phyloP scores from a whole-genome alignment of 1,140 invertebrate genomes.

The Tetramorium alpestre region DNA sequence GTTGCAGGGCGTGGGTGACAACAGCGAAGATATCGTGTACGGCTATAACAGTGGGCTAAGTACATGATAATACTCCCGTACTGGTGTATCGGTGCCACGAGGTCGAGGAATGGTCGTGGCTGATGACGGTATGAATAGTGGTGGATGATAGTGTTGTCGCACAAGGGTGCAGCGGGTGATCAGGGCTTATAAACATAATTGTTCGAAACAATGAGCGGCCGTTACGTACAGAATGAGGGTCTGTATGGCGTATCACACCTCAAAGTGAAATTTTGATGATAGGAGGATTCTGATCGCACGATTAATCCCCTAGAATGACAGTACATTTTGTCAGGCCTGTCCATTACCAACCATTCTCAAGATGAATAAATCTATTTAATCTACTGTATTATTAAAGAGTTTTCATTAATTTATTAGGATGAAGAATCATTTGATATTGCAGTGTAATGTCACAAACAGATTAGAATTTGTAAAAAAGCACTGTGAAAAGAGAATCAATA shows the following conservation, averaged over 20 bases:
- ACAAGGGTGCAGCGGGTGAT: not conserved
- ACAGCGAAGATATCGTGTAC: slow-evolving; percentile 41
- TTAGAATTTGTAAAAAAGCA: not conserved
- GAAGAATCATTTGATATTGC: not conserved
- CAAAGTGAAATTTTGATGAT: slow-evolving; percentile 35
- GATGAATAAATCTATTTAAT: not conserved
- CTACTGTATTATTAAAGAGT: not conserved
- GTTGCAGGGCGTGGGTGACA: slow-evolving; percentile 22
- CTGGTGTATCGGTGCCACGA: slow-evolving; percentile 5
- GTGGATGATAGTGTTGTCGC: not conserved
- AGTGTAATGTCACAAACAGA: not conserved
- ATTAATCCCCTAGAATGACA: not conserved
- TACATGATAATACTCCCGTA: slow-evolving; percentile 32
- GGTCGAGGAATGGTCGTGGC: not conserved
- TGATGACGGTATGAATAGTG: not conserved
- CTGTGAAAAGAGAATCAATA: not conserved
- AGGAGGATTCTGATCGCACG: not conserved
- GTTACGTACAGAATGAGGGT: not conserved
- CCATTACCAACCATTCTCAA: not conserved
- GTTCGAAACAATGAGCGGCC: not conserved
- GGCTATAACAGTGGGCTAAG: slow-evolving; percentile 19
- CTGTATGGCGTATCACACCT: not conserved
- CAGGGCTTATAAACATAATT: slow-evolving; percentile 14
- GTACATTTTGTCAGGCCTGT: not conserved
- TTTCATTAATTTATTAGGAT: slow-evolving; percentile 17